Conservation (phyloP, 1,140 invertebrate genomes). For the Cyclargus thomasi region DNA sequence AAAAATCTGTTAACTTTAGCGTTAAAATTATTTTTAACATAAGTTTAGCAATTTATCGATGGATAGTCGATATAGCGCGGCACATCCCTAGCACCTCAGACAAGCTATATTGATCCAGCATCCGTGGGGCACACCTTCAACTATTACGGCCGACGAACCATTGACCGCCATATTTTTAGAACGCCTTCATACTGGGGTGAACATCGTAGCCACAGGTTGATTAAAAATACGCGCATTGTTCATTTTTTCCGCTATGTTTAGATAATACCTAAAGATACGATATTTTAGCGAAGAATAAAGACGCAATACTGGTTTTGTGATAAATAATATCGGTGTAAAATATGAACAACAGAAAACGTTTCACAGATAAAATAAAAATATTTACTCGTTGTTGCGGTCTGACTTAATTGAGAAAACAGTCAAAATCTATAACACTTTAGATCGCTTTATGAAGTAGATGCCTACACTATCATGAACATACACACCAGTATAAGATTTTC, state of each 20-base stretch:
- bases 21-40: too few relatives aligned
- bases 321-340: too few relatives aligned
- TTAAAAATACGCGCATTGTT: not conserved
- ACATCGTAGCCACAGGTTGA: constrained; percentile 8
- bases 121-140: constrained; percentile 38
- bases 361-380: too few relatives aligned
- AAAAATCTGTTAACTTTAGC: too few relatives aligned
- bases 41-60: constrained; percentile 28
- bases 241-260: not conserved
- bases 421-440: too few relatives aligned
- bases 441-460: too few relatives aligned
- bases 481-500: too few relatives aligned
- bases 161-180: constrained; percentile 43
- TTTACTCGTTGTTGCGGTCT: too few relatives aligned
- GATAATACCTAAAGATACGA: not conserved
- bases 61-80: not conserved
- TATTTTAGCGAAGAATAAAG: not conserved
- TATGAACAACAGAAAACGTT: too few relatives aligned
- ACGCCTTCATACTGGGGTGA: constrained; percentile 7
- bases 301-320: not conserved
- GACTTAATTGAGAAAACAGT: too few relatives aligned
- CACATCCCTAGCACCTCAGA: constrained; percentile 49
- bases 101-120: constrained; percentile 57
- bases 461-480: too few relatives aligned
- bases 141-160: constrained; percentile 40